A percentile compares a stretch with the other conserved stretches of the same genome.
phyloP scores from a whole-genome alignment of 64 coral and sea anemone genomes.

The Trachythela sp. region DNA sequence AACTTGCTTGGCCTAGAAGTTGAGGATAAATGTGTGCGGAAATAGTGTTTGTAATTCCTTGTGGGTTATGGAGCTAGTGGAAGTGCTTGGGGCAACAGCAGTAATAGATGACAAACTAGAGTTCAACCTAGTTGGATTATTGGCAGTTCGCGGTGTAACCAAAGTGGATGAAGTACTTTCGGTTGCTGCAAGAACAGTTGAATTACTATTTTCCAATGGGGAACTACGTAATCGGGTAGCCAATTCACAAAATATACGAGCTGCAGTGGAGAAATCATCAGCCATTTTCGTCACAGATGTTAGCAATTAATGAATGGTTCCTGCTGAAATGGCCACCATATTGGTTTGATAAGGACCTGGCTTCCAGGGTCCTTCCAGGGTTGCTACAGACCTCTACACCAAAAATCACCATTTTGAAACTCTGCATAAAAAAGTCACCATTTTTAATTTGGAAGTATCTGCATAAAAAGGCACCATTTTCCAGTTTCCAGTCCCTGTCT shows the following conservation, averaged over 20 bases:
- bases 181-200: not conserved
- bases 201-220: constrained; percentile 1
- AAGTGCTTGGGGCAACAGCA: not conserved
- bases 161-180: not conserved
- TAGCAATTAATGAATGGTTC: not conserved
- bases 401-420: constrained; percentile 23
- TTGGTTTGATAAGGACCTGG: not conserved
- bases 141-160: not conserved
- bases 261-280: not conserved
- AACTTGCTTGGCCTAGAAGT: not conserved
- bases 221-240: not conserved
- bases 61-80: not conserved
- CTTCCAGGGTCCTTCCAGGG: not conserved
- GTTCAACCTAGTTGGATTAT: not conserved
- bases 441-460: no score
- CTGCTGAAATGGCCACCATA: not conserved
- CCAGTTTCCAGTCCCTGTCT: no score
- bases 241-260: not conserved
- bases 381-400: not conserved
- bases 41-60: constrained; percentile 27
- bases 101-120: not conserved
- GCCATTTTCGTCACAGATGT: not conserved
- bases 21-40: constrained; percentile 31
- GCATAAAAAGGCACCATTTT: no score
- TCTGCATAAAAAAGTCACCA: constrained; percentile 23